Evolutionary conservation across 2,797 vertebrate genomes (phyloP).

Genomic region (Antrozous pallidus): DNA sequence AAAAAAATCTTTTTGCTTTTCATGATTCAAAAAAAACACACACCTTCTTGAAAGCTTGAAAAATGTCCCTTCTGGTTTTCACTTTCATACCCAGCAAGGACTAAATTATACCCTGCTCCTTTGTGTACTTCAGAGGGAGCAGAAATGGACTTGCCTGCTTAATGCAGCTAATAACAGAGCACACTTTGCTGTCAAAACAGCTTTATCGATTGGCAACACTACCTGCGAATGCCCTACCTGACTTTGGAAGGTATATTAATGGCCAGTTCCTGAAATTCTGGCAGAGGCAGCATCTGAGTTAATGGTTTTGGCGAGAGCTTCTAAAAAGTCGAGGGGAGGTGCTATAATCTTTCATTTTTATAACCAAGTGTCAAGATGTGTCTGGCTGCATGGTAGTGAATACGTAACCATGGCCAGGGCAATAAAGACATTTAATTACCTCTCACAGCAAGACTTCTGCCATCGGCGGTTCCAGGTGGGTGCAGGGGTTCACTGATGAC

Average conservation of each 20-base stretch:
- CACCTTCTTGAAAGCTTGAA: conserved; percentile 8
- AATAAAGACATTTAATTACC: not conserved
- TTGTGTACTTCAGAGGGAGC: not conserved
- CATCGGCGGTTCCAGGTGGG: not conserved
- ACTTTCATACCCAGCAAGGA: conserved; percentile 34
- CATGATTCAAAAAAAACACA: not conserved
- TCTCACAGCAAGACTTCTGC: not conserved
- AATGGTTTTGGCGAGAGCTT: not conserved
- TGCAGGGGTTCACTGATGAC: not conserved
- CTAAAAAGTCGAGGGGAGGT: not conserved
- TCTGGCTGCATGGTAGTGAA: not conserved
- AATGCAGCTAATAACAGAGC: not conserved
- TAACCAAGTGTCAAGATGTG: not conserved
- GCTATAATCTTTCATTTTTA: conserved; percentile 32
- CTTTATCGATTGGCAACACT: not conserved
- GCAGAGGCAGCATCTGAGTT: conserved; percentile 26
- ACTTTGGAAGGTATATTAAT: conserved; percentile 12
- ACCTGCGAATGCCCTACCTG: not conserved
- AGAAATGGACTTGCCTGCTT: conserved; percentile 22
- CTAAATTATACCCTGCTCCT: conserved; percentile 32
- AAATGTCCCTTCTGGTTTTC: conserved; percentile 12
- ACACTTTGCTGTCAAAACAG: not conserved
- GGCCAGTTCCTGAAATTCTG: conserved; percentile 1
- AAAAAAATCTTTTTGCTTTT: not conserved
- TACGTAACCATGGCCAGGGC: not conserved